Base-by-base conservation (phyloP, 2,797 vertebrate species). In the Sternotherus odoratus region DNA sequence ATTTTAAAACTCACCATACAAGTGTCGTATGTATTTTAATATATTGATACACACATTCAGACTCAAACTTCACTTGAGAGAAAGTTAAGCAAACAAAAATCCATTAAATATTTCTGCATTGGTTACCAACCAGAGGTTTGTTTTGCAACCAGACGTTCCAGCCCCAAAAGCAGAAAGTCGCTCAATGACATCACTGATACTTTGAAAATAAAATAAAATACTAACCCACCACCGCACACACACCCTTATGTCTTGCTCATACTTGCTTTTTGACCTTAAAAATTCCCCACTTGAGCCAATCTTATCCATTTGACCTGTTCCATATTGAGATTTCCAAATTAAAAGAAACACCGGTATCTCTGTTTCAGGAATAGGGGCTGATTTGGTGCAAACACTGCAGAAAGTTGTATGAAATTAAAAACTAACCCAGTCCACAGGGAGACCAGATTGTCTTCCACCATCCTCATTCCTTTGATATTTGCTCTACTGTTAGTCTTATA, bases 401-500 rank as follows among this genome's bases (percentile, higher is more conserved):
- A 33, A 84, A 88, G n/a, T 17, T 92, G 69, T 80, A 63, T 85
- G 74, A 74, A 75, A 28, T 57, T 21, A 80, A 88, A 81, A 90
- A 6, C 24, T 30, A 46, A 28, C 0, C 0, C 49, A 50, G 3
- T 78, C 19, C 0, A 1, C n/a, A 19, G 53, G 12, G 57, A 30
- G 17, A 28, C 33, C 4, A 2, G 79, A 66, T 69, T 12, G 0
- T 50, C 48, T 30, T 57, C 81, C 85, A 1, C 33, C 83, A 33
- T 1, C 9, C 8, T 56, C 28, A 24, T 69, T 95, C 46, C 60
- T 1, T 1, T 53, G 83, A 77, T 43, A 7, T 50, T 85, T 49
- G 2, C 39, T 6, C 1, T 56, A 1, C n/a, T 33, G 57, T 10
- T 78, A 86, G 80, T 83, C 0, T 0, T 69, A 11, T 36, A 3